Evolutionary conservation across 1,140 invertebrate species (phyloP), one percentile per base, ranked within the genome.

Genomic region (Lysiphlebus fabarum): DNA sequence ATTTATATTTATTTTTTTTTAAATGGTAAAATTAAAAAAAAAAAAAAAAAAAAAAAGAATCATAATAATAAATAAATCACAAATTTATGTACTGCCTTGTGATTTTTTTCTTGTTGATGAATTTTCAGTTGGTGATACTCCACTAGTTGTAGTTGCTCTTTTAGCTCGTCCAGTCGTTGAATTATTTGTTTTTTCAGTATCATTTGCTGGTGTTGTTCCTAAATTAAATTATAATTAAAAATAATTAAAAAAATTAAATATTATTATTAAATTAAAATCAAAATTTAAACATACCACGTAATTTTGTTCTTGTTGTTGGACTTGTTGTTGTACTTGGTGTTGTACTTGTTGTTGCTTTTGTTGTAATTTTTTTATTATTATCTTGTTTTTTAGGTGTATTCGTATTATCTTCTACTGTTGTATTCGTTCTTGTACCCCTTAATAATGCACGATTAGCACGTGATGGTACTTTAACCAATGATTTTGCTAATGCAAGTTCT

Each of bases 391-490:
- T 56, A 9, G 60, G 10, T 47, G 55, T 50, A 53, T 54, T 66
- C 11, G 44, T 61, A 44, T 59, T 65, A 48, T 26, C 17, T 62
- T 53, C 61, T 26, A 26, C 17, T 2, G 4, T 4, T 26, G 17
- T 26, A 26, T 26, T 26, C 17, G 17, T 26, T 26, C 17, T 26
- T 26, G 17, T 4, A 26, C 47, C 70, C 64, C 75, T 68, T 37
- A 75, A 76, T 17, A 77, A 53, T 5, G 72, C 73, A 53, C 75
- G 66, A 45, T 79, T 77, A 6, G 75, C 73, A 58, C 77, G 76
- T 57, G 67, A 78, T 0, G 73, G 72, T 37, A 74, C 74, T 34
- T 78, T 77, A 5, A 69, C 70, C 8, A 74, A 70, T 8, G 73
- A 70, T 50, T 78, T 77, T 14, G 71, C 70, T 11, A 77, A 71